Evolutionary conservation across 2,888 invertebrate genomes (phyloP), one percentile per base, ranked within the genome.

Genomic region (Dasysyrphus albostriatus): DNA sequence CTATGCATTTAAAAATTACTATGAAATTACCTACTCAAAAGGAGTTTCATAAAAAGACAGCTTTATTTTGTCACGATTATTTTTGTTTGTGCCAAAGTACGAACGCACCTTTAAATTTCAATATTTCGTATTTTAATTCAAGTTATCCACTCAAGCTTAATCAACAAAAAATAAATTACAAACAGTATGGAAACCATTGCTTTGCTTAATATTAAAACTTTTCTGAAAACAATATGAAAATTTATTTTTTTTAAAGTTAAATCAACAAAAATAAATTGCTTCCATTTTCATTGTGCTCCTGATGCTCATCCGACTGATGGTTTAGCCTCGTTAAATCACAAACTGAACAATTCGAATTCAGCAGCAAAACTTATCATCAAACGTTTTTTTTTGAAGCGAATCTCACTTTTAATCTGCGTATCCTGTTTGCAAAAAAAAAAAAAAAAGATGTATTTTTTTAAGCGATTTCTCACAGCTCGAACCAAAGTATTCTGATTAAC

Each of bases 401-500:
- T 42, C 12, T 37, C 44, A 54, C 24, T 37, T 39, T 39, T 61
- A 73, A 73, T 73, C 72, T 37, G 51, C 34, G 67, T 67, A 54
- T 56, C 65, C 72, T 37, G 39, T 37, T 47, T 42, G 34, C 14
- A 24, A 12, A 29, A 72, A 65, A 67, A 12, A 59, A 47, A 42
- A 32, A 32, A 9, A n/a, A 6, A n/a, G n/a, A 37, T 44, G 12
- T 12, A 19, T 44, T 73, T 37, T 78, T 73, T 65, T 8, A 4
- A 44, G 39, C 42, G 14, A 69, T 74, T 67, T 74, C 61, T 61
- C 69, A 69, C 58, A 67, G 72, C 37, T 39, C 10, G 47, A 16
- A 37, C 47, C 54, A 54, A 51, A 59, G 67, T 56, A 72, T 59
- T 75, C 63, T 82, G 87, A 87, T 87, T 87, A 78, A 75, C 83